These are phyloP conservation scores for Pomatorhinus ruficollis DNA, from an alignment of 2,113 vertebrate species.

Conservation along the genomic window DNA sequence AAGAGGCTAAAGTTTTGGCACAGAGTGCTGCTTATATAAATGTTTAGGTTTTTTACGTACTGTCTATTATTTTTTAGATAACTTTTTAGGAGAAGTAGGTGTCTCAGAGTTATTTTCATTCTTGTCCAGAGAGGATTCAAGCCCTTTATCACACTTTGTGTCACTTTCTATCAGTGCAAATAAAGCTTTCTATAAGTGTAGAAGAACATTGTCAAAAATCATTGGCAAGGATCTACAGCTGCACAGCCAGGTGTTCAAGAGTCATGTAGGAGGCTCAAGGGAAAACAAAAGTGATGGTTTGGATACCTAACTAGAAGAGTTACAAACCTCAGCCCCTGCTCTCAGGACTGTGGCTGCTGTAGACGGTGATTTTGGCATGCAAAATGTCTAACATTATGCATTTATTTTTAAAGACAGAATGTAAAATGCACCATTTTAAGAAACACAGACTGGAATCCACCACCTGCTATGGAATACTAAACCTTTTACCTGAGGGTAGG, in stretches of 20 bases:
- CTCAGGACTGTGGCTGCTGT: neutral
- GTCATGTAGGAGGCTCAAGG: neutral
- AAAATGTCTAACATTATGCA: neutral
- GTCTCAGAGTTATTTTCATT: neutral
- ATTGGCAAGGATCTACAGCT: neutral
- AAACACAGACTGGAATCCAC: neutral
- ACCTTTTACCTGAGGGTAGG: neutral
- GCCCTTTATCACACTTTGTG: neutral
- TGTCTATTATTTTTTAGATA: neutral
- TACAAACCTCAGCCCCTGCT: neutral
- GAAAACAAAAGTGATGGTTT: neutral
- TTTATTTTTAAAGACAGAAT: neutral
- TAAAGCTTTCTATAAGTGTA: neutral
- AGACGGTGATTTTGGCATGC: neutral
- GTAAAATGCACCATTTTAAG: neutral
- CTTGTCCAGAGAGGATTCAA: neutral
- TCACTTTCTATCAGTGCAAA: neutral
- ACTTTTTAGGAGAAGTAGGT: fast-evolving
- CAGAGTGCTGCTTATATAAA: neutral
- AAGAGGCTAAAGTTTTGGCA: neutral
- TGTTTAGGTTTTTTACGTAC: neutral
- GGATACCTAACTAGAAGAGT: neutral
- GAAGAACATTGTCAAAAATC: neutral
- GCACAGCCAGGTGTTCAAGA: neutral
- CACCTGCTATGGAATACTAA: neutral